A percentile compares a stretch with the other conserved stretches of the same genome.
Conservation (phyloP, 2,888 invertebrate species). For the Pyrrhopygopsis socrates region DNA sequence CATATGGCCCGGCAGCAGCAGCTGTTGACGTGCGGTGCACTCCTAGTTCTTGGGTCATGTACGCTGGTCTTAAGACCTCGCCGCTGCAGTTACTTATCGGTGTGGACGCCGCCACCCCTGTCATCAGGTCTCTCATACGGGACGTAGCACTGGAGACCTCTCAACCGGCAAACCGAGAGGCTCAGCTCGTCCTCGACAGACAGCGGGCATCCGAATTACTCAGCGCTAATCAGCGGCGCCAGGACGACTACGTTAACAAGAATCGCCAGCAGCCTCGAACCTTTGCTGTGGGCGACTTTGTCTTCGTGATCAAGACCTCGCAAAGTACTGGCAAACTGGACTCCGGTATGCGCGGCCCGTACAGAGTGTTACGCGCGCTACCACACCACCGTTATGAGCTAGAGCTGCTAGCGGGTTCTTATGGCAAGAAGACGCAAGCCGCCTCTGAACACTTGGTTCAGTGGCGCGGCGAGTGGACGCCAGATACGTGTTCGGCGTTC, state of each 20-base stretch:
- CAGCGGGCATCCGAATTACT: neutral
- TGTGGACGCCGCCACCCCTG: neutral
- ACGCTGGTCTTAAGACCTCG: too few species aligned
- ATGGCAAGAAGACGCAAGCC: constrained; percentile 17
- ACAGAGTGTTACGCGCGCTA: neutral
- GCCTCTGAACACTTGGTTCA: constrained; percentile 19
- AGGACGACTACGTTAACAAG: neutral
- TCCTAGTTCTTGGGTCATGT: too few species aligned
- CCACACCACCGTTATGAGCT: constrained; percentile 15
- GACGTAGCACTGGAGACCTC: neutral
- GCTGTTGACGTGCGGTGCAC: too few species aligned
- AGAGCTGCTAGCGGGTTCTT: constrained; percentile 16
- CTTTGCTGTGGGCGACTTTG: neutral
- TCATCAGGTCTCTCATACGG: neutral
- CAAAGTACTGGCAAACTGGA: neutral
- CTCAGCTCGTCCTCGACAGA: neutral
- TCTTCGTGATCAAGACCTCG: too few species aligned
- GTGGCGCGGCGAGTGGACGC: too few species aligned
- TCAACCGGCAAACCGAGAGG: neutral
- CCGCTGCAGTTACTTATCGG: neutral
- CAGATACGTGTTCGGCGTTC: constrained; percentile 53
- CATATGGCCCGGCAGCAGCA: too few species aligned
- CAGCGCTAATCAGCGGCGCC: neutral
- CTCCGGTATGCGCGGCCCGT: neutral
- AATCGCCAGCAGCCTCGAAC: neutral